These are phyloP conservation scores for Micrasema longulum DNA, from an alignment of 1,140 invertebrate species.

Conservation along the genomic window DNA sequence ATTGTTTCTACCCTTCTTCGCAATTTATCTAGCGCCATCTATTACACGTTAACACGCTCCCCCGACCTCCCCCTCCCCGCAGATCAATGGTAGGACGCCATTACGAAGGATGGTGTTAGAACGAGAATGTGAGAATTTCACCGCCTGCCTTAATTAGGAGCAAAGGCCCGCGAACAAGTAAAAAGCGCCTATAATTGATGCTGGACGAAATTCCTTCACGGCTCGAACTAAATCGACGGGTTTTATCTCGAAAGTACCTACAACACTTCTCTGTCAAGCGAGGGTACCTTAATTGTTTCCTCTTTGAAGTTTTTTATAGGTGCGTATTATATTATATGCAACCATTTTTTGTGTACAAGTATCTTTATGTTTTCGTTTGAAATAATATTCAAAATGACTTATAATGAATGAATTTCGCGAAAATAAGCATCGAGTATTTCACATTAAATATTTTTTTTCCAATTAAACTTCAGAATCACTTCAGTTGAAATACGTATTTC, in stretches of 20 bases:
- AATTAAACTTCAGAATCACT: too few relatives aligned
- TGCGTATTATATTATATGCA: too few relatives aligned
- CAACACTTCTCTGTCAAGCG: conserved; percentile 26
- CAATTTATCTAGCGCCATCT: conserved; percentile 49
- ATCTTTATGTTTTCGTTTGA: too few relatives aligned
- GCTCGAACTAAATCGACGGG: conserved; percentile 32
- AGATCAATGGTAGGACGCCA: conserved; percentile 47
- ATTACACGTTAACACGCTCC: conserved; percentile 46
- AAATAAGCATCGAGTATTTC: too few relatives aligned
- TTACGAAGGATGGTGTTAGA: conserved; percentile 43
- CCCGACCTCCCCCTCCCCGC: not conserved
- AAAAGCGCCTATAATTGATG: conserved; percentile 51
- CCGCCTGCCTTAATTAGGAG: conserved; percentile 53
- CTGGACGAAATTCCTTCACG: conserved; percentile 44
- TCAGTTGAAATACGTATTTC: too few relatives aligned
- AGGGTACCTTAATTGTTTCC: conserved; percentile 6
- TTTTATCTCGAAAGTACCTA: conserved; percentile 18
- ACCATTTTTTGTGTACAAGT: too few relatives aligned
- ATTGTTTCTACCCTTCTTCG: conserved; percentile 47
- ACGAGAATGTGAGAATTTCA: conserved; percentile 52
- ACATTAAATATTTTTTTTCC: too few relatives aligned
- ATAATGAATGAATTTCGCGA: too few relatives aligned
- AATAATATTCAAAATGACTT: too few relatives aligned
- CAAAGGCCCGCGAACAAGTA: conserved; percentile 45
- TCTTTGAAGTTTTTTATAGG: not conserved